Conservation (phyloP, 1,140 invertebrate species). For the Penaeus vannamei region DNA sequence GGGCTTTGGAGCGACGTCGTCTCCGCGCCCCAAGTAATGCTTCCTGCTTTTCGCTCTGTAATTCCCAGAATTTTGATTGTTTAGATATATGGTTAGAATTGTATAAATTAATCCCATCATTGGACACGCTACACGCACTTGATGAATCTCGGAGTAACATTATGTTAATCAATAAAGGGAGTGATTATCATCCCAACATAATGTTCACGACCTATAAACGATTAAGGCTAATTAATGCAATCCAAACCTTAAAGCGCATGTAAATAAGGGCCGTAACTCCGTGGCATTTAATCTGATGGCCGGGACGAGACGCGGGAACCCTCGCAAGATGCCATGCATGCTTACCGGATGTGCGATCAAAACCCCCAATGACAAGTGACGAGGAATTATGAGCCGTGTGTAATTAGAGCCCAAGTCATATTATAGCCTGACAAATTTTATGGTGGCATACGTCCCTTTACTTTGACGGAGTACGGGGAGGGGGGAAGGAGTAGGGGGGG, state of each 20-base stretch:
- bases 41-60: no score
- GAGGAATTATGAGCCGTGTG: conserved; percentile 52
- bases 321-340: conserved; percentile 41
- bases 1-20: no score
- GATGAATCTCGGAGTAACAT: no score
- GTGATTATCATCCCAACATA: not conserved
- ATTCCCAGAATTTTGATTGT: no score
- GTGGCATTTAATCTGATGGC: conserved; percentile 27
- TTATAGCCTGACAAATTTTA: conserved; percentile 46
- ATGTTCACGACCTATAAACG: not conserved
- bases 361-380: conserved; percentile 25
- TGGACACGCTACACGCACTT: no score
- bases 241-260: no score
- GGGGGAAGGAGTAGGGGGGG: conserved; percentile 16
- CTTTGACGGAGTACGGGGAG: conserved; percentile 10
- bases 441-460: conserved; percentile 40
- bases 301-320: not conserved
- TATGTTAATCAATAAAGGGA: no score
- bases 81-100: no score
- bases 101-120: no score
- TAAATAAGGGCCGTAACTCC: conserved; percentile 13
- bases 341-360: conserved; percentile 42
- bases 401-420: conserved; percentile 50
- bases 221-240: no score
- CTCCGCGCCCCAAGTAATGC: no score